Conservation (phyloP, 2,113 vertebrate species). For the Bostrychus sinensis region DNA sequence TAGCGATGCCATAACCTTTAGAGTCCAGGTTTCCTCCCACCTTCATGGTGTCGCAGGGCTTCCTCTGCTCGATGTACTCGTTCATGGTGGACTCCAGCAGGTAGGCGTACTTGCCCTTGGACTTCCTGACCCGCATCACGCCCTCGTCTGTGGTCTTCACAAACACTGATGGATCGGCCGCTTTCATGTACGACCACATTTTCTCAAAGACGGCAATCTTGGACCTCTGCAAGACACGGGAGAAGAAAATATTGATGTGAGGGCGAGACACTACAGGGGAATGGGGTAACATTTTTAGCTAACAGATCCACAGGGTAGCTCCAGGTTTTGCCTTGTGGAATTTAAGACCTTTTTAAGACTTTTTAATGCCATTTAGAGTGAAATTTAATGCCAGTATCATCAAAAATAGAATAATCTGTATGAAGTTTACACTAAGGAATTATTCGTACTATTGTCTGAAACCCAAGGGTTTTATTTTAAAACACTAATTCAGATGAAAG, state of each 20-base stretch:
- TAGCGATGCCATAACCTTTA: constrained; percentile 98
- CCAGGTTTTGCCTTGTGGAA: too few relatives aligned
- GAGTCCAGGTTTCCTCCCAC: constrained; percentile 99
- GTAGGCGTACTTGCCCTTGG: constrained; percentile 98
- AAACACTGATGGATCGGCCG: constrained; percentile 96
- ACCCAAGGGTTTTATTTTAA: too few relatives aligned
- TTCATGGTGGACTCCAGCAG: constrained; percentile 99
- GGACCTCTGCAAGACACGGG: constrained; percentile 79
- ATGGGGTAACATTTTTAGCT: too few relatives aligned
- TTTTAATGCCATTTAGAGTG: too few relatives aligned
- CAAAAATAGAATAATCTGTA: too few relatives aligned
- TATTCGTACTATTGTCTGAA: too few relatives aligned
- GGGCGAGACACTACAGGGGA: too few relatives aligned
- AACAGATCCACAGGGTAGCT: too few relatives aligned
- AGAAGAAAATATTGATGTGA: neutral
- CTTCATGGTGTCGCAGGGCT: constrained; percentile 99
- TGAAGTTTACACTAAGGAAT: too few relatives aligned
- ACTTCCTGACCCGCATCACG: constrained; percentile 95
- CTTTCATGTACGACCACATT: constrained; percentile 99
- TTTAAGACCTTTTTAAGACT: too few relatives aligned
- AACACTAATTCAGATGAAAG: too few relatives aligned
- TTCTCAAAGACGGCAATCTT: constrained; percentile 99
- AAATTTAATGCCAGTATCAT: too few relatives aligned
- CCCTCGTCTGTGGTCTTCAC: constrained; percentile 98
- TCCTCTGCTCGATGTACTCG: constrained; percentile 98